These are phyloP conservation scores for Mylabris phalerata DNA, from an alignment of 1,140 invertebrate genomes.

Conservation along the genomic window DNA sequence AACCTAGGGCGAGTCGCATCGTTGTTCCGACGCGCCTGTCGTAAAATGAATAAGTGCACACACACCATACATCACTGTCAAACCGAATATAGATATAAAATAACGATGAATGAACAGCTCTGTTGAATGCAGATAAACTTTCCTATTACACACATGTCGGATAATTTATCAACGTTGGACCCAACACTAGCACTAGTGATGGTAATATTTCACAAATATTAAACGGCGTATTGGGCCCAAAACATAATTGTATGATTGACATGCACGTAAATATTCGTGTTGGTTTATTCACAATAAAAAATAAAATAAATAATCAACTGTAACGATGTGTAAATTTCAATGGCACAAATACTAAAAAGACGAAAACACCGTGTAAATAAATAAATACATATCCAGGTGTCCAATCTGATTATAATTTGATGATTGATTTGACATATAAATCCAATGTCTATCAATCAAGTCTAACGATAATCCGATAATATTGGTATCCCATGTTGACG, in stretches of 20 bases:
- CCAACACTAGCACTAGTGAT: conserved; percentile 16
- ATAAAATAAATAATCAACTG: too few relatives aligned
- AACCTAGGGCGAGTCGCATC: conserved; percentile 19
- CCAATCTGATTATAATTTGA: too few relatives aligned
- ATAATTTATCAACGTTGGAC: conserved; percentile 37
- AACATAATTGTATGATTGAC: conserved; percentile 14
- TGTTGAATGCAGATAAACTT: conserved; percentile 41
- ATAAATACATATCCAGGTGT: too few relatives aligned
- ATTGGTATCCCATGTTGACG: too few relatives aligned
- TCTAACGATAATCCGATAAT: too few relatives aligned
- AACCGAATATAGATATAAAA: conserved; percentile 40
- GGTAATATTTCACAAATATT: conserved; percentile 16
- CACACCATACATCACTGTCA: conserved; percentile 40
- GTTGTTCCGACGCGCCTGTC: conserved; percentile 29
- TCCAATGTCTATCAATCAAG: too few relatives aligned
- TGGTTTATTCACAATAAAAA: too few relatives aligned
- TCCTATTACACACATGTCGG: conserved; percentile 40
- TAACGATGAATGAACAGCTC: conserved; percentile 39
- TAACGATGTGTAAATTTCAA: too few relatives aligned
- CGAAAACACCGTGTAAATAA: too few relatives aligned
- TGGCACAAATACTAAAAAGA: too few relatives aligned
- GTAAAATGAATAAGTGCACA: conserved; percentile 39
- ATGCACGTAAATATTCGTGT: too few relatives aligned
- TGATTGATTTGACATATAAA: too few relatives aligned
- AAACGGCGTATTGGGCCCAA: background rate